These are phyloP conservation scores for Emydoidea blandingii DNA, from an alignment of 2,797 vertebrate species.

Conservation along the genomic window DNA sequence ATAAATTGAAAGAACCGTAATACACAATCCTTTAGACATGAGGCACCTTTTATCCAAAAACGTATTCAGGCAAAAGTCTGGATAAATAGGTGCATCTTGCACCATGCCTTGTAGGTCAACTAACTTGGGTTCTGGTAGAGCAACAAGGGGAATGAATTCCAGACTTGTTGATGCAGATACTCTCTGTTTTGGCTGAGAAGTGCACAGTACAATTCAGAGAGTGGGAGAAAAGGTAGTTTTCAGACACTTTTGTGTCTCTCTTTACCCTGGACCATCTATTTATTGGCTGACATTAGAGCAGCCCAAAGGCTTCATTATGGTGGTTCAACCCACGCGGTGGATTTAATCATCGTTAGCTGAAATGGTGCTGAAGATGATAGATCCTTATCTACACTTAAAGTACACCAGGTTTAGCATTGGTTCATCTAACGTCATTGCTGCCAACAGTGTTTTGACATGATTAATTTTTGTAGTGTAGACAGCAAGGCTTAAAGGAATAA, in stretches of 20 bases:
- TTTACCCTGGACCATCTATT: not conserved
- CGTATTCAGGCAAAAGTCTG: not conserved
- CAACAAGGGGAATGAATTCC: not conserved
- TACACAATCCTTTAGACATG: not conserved
- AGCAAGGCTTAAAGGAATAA: not conserved
- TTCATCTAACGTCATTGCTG: not conserved
- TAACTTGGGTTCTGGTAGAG: slow-evolving; percentile 21
- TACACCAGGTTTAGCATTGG: not conserved
- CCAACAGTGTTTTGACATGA: not conserved
- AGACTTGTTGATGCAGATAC: not conserved
- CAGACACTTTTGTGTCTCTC: not conserved
- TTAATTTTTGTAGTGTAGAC: not conserved
- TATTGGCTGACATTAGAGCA: not conserved
- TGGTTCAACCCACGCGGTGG: slow-evolving; percentile 7
- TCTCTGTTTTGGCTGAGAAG: slow-evolving; percentile 26
- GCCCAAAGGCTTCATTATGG: slow-evolving; percentile 15
- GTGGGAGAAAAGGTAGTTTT: not conserved
- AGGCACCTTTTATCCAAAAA: slow-evolving; percentile 17
- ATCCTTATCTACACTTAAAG: not conserved
- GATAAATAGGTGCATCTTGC: not conserved
- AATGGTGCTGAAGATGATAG: not conserved
- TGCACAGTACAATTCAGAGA: not conserved
- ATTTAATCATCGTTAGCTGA: slow-evolving; percentile 1
- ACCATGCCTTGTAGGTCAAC: not conserved
- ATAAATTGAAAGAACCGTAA: not conserved